These are phyloP conservation scores for Intellagama lesueurii DNA, from an alignment of 2,797 vertebrate genomes.

Conservation along the genomic window DNA sequence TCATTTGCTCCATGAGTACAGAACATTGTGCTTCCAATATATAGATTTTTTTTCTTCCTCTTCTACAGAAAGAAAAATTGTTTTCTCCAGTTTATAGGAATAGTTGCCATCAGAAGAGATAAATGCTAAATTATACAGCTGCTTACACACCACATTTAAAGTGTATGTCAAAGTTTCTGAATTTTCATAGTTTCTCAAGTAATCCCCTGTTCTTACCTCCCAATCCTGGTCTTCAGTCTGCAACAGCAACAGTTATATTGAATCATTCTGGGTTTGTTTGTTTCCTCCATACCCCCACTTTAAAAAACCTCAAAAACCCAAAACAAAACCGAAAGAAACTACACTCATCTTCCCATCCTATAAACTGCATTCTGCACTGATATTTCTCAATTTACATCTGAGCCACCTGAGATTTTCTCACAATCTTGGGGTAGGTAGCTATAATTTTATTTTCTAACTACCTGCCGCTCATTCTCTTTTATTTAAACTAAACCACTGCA, in stretches of 20 bases:
- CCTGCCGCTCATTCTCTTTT: background rate
- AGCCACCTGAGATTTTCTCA: too few species aligned
- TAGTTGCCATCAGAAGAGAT: background rate
- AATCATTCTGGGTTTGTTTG: background rate
- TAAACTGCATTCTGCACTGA: too few species aligned
- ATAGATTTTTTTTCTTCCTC: background rate
- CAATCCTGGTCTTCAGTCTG: background rate
- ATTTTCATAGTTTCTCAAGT: background rate
- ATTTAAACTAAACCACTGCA: background rate
- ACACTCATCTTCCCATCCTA: too few species aligned
- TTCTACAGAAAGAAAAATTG: background rate
- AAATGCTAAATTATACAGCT: background rate
- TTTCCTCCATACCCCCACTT: too few species aligned
- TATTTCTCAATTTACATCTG: too few species aligned
- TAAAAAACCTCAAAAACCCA: too few species aligned
- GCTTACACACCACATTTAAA: background rate
- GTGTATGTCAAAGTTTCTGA: background rate
- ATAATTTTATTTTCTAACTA: background rate
- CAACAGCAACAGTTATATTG: background rate
- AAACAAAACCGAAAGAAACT: too few species aligned
- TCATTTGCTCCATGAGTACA: background rate
- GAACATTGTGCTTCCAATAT: background rate
- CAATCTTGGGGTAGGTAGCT: too few species aligned
- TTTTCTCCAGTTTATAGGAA: conserved; percentile 15
- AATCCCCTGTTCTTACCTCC: background rate